A percentile compares a stretch with the other conserved stretches of the same genome.
These are phyloP conservation scores for Polyergus mexicanus DNA, from an alignment of 1,140 invertebrate genomes.

Conservation along the genomic window DNA sequence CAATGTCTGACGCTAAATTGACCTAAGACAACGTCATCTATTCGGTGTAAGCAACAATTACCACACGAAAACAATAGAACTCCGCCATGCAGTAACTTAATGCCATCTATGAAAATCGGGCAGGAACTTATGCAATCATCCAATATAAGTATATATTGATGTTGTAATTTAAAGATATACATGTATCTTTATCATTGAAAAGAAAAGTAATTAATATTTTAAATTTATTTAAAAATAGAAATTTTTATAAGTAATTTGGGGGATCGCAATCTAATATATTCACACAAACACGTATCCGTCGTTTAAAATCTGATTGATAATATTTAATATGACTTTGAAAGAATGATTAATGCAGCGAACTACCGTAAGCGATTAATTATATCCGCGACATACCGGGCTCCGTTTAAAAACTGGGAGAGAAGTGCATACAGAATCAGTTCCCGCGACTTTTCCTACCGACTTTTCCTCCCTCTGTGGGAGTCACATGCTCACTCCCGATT, in stretches of 20 bases:
- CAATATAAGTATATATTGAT: background rate
- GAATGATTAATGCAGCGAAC: background rate
- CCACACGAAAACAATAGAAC: no score
- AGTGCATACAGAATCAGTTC: constrained; percentile 42
- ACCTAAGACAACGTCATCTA: no score
- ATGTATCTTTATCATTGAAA: background rate
- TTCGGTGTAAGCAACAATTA: no score
- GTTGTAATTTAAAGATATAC: background rate
- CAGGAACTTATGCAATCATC: no score
- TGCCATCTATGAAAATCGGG: no score
- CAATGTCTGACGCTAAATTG: no score
- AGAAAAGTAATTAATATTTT: background rate
- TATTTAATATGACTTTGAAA: constrained; percentile 16
- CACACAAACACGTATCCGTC: background rate
- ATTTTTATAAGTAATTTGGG: background rate
- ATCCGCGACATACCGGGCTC: background rate
- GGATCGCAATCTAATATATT: background rate
- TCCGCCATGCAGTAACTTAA: no score
- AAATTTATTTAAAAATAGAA: background rate
- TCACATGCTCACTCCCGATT: constrained; percentile 34
- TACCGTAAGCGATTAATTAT: constrained; percentile 36
- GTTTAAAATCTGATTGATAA: background rate
- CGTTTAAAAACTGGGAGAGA: constrained; percentile 44
- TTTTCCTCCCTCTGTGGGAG: background rate
- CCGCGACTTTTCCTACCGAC: constrained; percentile 41